These are phyloP conservation scores for Bolinopsis microptera DNA, from an alignment of 37 sponge, comb jelly and placozoan genomes.

Conservation along the genomic window DNA sequence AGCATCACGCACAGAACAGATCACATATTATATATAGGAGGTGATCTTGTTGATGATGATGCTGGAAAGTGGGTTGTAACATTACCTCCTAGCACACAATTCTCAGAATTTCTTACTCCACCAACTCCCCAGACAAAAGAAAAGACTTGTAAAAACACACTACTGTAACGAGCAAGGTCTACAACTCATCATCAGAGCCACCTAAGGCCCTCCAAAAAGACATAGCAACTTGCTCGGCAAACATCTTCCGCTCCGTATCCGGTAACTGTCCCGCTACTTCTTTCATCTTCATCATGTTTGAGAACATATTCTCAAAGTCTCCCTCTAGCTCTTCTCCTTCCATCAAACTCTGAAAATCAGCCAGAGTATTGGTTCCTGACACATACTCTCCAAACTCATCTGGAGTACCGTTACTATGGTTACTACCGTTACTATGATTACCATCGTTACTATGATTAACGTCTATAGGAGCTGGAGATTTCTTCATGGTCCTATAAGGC, in stretches of 20 bases:
- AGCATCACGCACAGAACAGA: too few relatives aligned
- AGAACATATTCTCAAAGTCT: conserved; percentile 38
- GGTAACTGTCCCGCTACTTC: not conserved
- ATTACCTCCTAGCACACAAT: too few relatives aligned
- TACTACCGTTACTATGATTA: not conserved
- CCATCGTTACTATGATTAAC: not conserved
- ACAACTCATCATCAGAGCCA: conserved; percentile 63
- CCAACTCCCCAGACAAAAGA: too few relatives aligned
- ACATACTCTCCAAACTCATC: conserved; percentile 29
- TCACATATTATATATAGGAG: too few relatives aligned
- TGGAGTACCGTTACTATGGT: not conserved
- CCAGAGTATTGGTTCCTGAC: not conserved
- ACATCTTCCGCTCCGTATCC: conserved; percentile 7
- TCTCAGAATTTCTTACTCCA: too few relatives aligned
- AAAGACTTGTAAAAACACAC: too few relatives aligned
- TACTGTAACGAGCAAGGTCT: too few relatives aligned
- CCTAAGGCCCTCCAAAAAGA: conserved; percentile 45
- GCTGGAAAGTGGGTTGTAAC: too few relatives aligned
- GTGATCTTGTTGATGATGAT: too few relatives aligned
- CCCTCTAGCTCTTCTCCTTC: conserved; percentile 23
- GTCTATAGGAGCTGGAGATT: not conserved
- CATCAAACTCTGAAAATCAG: not conserved
- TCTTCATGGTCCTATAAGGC: conserved; percentile 55
- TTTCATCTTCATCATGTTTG: conserved; percentile 50
- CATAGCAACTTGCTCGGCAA: conserved; percentile 54